These are phyloP conservation scores for Drosophila atroscutellata DNA, from an alignment of 2,888 invertebrate species.

Conservation along the genomic window DNA sequence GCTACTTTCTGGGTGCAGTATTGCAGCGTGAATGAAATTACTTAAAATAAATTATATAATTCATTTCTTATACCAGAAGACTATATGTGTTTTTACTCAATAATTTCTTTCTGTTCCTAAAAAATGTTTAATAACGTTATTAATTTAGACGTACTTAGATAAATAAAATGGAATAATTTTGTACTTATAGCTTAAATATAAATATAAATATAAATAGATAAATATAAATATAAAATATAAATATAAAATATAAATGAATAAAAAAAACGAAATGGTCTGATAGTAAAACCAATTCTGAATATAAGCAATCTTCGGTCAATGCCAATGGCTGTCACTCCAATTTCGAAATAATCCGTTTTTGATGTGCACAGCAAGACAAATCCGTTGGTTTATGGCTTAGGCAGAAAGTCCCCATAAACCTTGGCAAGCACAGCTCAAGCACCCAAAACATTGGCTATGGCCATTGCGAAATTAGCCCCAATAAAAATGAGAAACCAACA, in stretches of 20 bases:
- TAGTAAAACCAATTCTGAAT: conserved; percentile 13
- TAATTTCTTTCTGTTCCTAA: not conserved
- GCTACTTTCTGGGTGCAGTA: conserved; percentile 45
- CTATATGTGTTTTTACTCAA: not conserved
- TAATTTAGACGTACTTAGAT: not conserved
- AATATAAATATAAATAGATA: not conserved
- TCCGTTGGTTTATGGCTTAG: conserved; percentile 50
- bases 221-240: not conserved
- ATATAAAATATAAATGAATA: not conserved
- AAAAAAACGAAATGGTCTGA: not conserved
- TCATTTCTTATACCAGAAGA: not conserved
- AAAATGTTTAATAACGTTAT: not conserved
- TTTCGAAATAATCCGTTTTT: conserved; percentile 45
- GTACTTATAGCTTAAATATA: not conserved
- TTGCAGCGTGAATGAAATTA: conserved; percentile 14
- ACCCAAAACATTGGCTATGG: conserved; percentile 37
- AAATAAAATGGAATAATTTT: not conserved
- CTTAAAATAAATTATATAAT: not conserved
- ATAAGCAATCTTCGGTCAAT: conserved; percentile 33
- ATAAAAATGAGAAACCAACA: conserved; percentile 40
- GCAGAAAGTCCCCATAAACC: conserved; percentile 43
- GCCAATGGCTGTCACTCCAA: conserved; percentile 41
- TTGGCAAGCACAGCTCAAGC: conserved; percentile 40
- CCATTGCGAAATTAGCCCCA: conserved; percentile 48
- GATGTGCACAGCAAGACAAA: conserved; percentile 53